Conservation (phyloP, 2,113 vertebrate genomes). For the Sturnira hondurensis region DNA sequence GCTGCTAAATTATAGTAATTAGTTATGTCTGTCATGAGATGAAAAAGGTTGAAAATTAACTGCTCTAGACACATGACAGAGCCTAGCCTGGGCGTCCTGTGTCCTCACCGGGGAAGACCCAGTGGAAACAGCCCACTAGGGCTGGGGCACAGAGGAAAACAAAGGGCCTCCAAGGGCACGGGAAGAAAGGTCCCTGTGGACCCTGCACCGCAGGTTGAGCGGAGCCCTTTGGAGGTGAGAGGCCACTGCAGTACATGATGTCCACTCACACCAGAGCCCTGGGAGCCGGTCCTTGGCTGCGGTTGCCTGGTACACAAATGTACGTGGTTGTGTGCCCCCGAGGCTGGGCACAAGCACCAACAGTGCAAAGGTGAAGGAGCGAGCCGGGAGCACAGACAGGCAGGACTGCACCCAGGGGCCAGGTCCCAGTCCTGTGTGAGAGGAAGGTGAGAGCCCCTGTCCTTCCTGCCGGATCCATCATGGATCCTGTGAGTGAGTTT, state of each 20-base stretch:
- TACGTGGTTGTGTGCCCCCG: background rate
- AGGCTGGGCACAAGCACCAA: background rate
- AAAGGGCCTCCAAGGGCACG: background rate
- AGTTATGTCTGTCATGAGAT: too few relatives aligned
- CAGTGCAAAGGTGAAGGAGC: background rate
- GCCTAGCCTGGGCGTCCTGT: background rate
- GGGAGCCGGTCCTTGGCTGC: background rate
- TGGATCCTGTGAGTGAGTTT: rapidly evolving
- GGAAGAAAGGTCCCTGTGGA: background rate
- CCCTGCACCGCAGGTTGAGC: background rate
- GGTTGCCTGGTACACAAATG: rapidly evolving
- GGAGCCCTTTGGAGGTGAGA: background rate
- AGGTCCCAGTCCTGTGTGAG: background rate
- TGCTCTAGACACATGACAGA: background rate
- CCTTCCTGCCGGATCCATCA: background rate
- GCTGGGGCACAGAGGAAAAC: too few relatives aligned
- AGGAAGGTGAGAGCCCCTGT: background rate
- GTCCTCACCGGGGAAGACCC: background rate
- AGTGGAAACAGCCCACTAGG: background rate
- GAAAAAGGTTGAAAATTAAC: too few relatives aligned
- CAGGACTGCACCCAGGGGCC: background rate
- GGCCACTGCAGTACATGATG: background rate
- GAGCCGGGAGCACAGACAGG: background rate
- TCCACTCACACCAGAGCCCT: background rate
- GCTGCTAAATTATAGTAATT: too few relatives aligned